Evolutionary conservation across 1,140 invertebrate genomes (phyloP), one percentile per base, ranked within the genome.

Genomic region (Geopemphigus sp.): DNA sequence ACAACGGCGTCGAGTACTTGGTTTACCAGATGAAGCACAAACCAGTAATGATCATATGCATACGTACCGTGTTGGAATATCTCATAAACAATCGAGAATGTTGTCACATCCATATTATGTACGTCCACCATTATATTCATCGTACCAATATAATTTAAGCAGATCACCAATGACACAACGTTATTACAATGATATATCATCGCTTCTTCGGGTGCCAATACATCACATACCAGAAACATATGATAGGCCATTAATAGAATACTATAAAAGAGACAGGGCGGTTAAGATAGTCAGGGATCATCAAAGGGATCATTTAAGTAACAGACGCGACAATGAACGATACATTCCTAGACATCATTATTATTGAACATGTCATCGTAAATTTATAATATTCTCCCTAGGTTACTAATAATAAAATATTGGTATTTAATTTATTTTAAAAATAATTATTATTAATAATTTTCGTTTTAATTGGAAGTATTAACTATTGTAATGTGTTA

Each of bases 121-220:
- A 15, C 81, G 76, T 1, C 78, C 81, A 24, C 50, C 76, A 11
- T 32, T 63, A 11, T 78, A 73, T 53, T 17, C 81, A 26, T 45
- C 72, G 47, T 64, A 76, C 22, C 81, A 73, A 47, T 70, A 80
- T 68, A 68, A 54, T 68, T 57, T 78, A 50, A 32, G 47, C 19
- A 22, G 73, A 47, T 64, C 81, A 32, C 72, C 72, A 15, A 54
- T 76, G 5, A n/a, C 68, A 53, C 72, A 72, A 29, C 81, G 59
- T 47, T 82, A 82, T 80, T 81, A 81, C 26, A 68, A 81, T 15
- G 24, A 70, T 63, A 19, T 82, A 22, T 57, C 78, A 17, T 5
- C 80, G 24, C 47, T 47, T 73, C 47, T 47, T 26, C 74, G 74
- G 10, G 12, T 78, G 24, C 74, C 74, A 8, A 1, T 78, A 61